Base-by-base conservation (phyloP, 1,140 invertebrate genomes). In the Panagrolaimus sp. region DNA sequence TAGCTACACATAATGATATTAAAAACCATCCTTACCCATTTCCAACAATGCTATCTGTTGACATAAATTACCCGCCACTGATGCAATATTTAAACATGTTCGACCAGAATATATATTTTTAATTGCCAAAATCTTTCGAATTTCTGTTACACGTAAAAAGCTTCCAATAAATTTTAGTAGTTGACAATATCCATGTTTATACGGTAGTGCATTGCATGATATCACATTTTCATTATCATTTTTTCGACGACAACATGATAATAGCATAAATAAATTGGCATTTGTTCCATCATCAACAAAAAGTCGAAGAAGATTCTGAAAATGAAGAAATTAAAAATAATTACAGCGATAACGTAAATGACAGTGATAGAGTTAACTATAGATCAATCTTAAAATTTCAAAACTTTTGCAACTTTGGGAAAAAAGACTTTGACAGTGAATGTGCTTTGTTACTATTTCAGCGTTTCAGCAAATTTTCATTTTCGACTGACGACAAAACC, bases 161-260 rank as follows among this genome's bases (percentile, higher is more conserved):
- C 16, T 57, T 57, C 51, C 51, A 20, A 57, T 57, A 13, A n/a
- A 57, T 57, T 16, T 57, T 20, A 57, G 20, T 16, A 57, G 20
- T 25, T 27, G 20, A 20, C 51, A 57, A 20, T 57, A 57, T 20
- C 51, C 51, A 16, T 57, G 51, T 9, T 20, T 20, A 25, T 57
- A 20, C 20, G n/a, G 20, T 2, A 57, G 5, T 27, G 2, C 14
- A 11, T 57, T 20, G 8, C 51, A 57, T n/a, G 51, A 11, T 4
- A 57, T 57, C 14, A 57, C 20, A 0, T 5, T 16, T 5, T 57
- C 51, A 11, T 57, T n/a, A 57, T 57, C 51, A 27, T 57, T 27
- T 25, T 20, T 20, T 9, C 20, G 51, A 11, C 27, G 20, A 23
- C 20, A 20, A 23, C 20, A 20, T 4, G 51, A 20, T 11, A 57